These are phyloP conservation scores for Charanyca ferruginea DNA, from an alignment of 2,888 invertebrate genomes.

Conservation along the genomic window DNA sequence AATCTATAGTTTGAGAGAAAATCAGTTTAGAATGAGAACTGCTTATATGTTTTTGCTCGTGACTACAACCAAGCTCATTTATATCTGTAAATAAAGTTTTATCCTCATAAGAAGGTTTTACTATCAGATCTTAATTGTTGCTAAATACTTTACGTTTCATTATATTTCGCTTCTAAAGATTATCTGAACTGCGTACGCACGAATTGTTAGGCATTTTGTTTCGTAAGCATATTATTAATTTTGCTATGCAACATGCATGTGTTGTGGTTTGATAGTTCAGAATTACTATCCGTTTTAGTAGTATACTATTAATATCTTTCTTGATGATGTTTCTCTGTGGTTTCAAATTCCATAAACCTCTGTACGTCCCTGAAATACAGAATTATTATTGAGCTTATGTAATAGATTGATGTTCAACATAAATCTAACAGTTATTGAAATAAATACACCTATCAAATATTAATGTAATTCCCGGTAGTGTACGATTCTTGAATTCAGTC, in stretches of 20 bases:
- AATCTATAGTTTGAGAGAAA: too few species aligned
- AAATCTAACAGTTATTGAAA: too few species aligned
- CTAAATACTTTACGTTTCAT: too few species aligned
- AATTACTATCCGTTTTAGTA: slow-evolving; percentile 6
- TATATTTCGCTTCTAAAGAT: slow-evolving; percentile 37
- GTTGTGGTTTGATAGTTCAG: slow-evolving; percentile 33
- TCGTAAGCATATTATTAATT: slow-evolving; percentile 44
- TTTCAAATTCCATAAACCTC: background rate
- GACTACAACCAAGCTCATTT: background rate
- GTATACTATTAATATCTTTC: slow-evolving; percentile 17
- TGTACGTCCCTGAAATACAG: background rate
- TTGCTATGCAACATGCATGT: slow-evolving; percentile 15
- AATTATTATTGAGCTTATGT: background rate
- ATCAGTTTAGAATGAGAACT: too few species aligned
- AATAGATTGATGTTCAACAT: too few species aligned
- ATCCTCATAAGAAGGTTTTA: background rate
- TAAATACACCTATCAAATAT: slow-evolving; percentile 2
- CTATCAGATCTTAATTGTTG: slow-evolving; percentile 24
- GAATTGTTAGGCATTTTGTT: slow-evolving; percentile 39
- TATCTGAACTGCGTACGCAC: slow-evolving; percentile 45
- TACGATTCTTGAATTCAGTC: background rate
- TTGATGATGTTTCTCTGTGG: background rate
- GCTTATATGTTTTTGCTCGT: too few species aligned
- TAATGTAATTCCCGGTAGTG: background rate
- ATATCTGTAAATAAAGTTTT: background rate